Base-by-base conservation (phyloP, 2,113 vertebrate species). In the Indicator maculatus region DNA sequence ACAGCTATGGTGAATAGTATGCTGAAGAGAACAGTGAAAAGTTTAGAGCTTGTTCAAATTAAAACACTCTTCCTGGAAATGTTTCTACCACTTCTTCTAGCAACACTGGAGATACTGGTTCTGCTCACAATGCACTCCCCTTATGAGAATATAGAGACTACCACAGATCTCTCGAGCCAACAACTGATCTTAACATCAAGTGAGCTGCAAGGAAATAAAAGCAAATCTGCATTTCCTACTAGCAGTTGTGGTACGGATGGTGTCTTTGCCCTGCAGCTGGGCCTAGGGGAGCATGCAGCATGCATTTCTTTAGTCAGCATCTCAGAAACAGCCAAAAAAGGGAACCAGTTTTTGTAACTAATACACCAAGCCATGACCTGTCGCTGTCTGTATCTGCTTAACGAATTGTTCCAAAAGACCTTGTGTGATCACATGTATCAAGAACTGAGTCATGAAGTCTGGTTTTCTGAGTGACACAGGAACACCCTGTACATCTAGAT, bases 71-170 rank as follows among this genome's bases (percentile, higher is more conserved):
- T 82, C 83, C 83, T 78, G 61, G 86, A 90, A 93, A 72, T 19
- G 58, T 36, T 91, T 88, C 67, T 88, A 67, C 18, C n/a, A 61
- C 19, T 89, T 92, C 30, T 90, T 88, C 76, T 77, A 88, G 61
- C 61, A 95, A 91, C 61, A 66, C 28, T 45, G 65, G 58, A 47
- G 53, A 83, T 67, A 30, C 21, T 4, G 2, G 65, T 67, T 88
- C 76, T 88, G 85, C 76, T 89, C 69, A 71, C 12, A 63, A 84
- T 36, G 72, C 60, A 39, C 44, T 12, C 5, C 14, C 14, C 30
- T 50, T 36, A 88, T 0, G 9, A 93, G 73, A 91, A 91, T 33
- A 70, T 44, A 72, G 79, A 81, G 83, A 82, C 55, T 30, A 88
- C 38, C 33, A 72, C 0, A 5, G 66, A 86, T 18, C 79, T 91